Evolutionary conservation across 1,140 invertebrate species (phyloP), one percentile per base, ranked within the genome.

Genomic region (Brevipalpus yothersi): DNA sequence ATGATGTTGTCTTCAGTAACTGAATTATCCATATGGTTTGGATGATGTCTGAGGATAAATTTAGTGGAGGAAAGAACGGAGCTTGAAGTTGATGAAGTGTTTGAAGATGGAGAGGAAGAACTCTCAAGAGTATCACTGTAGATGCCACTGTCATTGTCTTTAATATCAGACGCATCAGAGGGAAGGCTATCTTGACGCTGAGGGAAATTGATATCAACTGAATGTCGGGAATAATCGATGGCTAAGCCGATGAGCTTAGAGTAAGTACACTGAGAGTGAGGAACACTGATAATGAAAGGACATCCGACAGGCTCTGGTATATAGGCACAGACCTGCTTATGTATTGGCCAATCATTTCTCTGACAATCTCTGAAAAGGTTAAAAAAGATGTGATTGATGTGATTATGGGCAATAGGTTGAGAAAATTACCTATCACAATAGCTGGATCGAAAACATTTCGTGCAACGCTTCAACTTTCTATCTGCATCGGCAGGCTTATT

Each of bases 231-330:
- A 65, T 69, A 73, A n/a, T 68, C 68, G 63, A 75, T 72, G 66
- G 75, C 69, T 39, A 72, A 66, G 21, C 68, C 61, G 41, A 67
- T 67, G 9, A 77, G 57, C 31, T 70, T 66, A n/a, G 68, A 65
- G 63, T 70, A 75, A 8, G 75, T 75, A 13, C 69, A 68, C 40
- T 72, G 65, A n/a, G 72, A 74, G 49, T 69, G 63, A 19, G 72
- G 74, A 19, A 77, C 49, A 60, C 71, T 72, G 58, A 76, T 63
- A 43, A 77, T 69, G 65, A 76, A 76, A 7, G 75, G 75, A 49
- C 67, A 68, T 4, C 75, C 75, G 41, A 76, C 68, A 17, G 67
- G 66, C 53, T 75, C 73, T 17, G 69, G 72, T 19, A 60, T 65
- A n/a, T 61, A 57, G 56, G 65, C 69, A 66, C 72, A 75, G 42